These are phyloP conservation scores for Amphilophus citrinellus DNA, from an alignment of 2,113 vertebrate species.

Conservation along the genomic window DNA sequence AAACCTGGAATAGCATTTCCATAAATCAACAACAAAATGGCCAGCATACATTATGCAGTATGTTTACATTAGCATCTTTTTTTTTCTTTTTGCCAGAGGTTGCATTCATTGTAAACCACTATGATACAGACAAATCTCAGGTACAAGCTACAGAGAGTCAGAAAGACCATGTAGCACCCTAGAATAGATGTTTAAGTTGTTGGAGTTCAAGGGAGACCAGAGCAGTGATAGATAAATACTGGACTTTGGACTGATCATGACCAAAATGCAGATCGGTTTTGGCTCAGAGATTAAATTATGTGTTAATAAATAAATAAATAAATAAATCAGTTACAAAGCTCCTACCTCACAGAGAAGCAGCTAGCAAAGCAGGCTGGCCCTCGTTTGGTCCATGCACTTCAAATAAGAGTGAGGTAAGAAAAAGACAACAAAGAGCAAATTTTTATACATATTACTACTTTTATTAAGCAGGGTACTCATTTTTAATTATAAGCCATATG, in stretches of 20 bases:
- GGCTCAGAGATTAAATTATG: not conserved
- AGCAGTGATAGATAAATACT: not conserved
- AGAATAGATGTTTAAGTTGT: not conserved
- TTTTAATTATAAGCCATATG: not conserved
- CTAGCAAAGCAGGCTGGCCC: not conserved
- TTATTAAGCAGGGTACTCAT: not conserved
- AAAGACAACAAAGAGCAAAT: not conserved
- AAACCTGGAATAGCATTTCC: not conserved
- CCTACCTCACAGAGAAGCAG: not conserved
- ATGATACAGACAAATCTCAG: not conserved
- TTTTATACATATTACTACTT: not conserved
- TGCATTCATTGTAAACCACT: not conserved
- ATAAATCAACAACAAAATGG: not conserved
- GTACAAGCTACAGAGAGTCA: rapidly evolving
- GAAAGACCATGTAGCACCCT: not conserved
- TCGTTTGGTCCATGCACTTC: not conserved
- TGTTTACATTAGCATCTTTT: not conserved
- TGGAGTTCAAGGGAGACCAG: not conserved
- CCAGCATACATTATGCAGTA: not conserved
- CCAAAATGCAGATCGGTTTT: not conserved
- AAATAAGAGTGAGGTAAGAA: not conserved
- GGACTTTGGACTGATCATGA: not conserved
- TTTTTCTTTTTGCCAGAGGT: not conserved
- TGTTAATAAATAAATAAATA: no score
- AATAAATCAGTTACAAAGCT: no score